phyloP scores from a whole-genome alignment of 2,888 invertebrate genomes.

The Allolobophora icterica region DNA sequence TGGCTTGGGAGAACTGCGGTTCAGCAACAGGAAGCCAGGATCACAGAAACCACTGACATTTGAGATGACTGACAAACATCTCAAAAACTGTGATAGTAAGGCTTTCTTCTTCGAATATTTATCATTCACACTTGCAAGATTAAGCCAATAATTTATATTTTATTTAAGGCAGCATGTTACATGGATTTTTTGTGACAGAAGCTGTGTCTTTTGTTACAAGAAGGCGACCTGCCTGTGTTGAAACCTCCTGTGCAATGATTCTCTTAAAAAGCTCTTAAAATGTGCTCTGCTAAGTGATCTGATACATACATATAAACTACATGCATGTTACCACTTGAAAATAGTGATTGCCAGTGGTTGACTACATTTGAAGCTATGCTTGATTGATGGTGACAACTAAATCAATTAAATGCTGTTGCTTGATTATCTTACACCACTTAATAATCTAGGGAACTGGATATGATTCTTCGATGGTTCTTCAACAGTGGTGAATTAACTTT shows the following conservation, averaged over 20 bases:
- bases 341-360: too few relatives aligned
- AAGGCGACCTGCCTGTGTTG: not conserved
- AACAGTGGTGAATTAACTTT: conserved; percentile 14
- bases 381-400: not conserved
- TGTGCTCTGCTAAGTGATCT: not conserved
- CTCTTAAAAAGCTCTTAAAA: not conserved
- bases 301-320: too few relatives aligned
- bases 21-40: conserved; percentile 85
- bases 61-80: conserved; percentile 77
- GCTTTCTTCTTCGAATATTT: conserved; percentile 44
- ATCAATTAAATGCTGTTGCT: not conserved
- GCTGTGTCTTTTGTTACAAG: not conserved
- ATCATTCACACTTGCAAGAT: not conserved
- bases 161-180: not conserved
- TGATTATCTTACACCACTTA: conserved; percentile 7
- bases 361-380: not conserved
- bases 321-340: too few relatives aligned
- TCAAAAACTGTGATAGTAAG: conserved; percentile 72
- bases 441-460: not conserved
- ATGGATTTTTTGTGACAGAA: not conserved
- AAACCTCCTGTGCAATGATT: not conserved
- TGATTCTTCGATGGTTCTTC: not conserved
- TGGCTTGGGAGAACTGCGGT: conserved; percentile 83
- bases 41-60: conserved; percentile 79
- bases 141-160: not conserved